These are phyloP conservation scores for Machaerirhynchus nigripectus DNA, from an alignment of 2,113 vertebrate genomes.

Conservation along the genomic window DNA sequence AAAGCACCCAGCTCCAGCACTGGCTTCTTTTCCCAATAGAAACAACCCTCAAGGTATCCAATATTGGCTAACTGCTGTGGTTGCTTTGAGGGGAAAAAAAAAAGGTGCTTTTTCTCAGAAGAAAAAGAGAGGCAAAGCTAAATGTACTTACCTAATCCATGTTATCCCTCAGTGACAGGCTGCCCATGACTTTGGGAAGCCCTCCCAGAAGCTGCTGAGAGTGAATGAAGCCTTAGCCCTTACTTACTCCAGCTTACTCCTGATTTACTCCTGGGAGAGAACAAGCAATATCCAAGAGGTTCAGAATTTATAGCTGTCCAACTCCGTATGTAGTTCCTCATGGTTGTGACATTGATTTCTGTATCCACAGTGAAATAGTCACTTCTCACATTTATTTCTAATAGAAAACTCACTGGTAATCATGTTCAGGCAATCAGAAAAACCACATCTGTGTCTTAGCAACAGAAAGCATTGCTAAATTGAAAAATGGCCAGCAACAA, in stretches of 20 bases:
- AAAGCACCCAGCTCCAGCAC: not conserved
- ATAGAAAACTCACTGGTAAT: constrained; percentile 3
- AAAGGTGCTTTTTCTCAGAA: not conserved
- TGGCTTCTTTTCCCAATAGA: not conserved
- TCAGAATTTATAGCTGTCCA: not conserved
- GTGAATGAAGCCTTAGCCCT: accelerated
- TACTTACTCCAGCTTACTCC: not conserved
- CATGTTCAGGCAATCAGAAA: constrained; percentile 13
- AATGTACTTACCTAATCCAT: not conserved
- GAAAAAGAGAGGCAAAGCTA: not conserved
- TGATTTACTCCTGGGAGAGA: not conserved
- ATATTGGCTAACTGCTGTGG: not conserved
- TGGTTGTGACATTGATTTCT: not conserved
- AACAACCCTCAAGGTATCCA: not conserved
- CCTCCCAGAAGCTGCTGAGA: not conserved
- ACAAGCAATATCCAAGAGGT: not conserved
- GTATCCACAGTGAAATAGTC: not conserved
- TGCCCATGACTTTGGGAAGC: not conserved
- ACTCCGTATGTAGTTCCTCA: not conserved
- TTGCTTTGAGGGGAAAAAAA: not conserved
- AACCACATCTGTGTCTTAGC: constrained; percentile 45
- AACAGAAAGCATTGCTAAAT: constrained; percentile 47
- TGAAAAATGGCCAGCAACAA: constrained; percentile 10
- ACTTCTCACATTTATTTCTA: constrained; percentile 17
- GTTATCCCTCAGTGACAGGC: not conserved